Evolutionary conservation across 2,888 invertebrate genomes (phyloP).

Genomic region (Cyclophora albipunctata): DNA sequence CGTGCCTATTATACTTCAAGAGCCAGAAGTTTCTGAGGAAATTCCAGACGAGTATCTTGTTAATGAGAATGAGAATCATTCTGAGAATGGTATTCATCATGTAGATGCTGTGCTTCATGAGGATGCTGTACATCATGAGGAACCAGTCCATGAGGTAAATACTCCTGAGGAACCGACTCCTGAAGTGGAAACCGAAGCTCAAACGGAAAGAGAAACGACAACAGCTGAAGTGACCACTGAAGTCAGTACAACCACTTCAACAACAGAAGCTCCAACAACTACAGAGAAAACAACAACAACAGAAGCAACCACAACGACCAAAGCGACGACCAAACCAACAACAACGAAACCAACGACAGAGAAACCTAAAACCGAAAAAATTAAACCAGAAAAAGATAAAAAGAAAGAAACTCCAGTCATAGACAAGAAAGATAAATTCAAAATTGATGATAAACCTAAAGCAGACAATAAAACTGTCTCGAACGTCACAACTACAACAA

Average conservation of each 20-base stretch:
- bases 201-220: constrained; percentile 26
- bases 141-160: constrained; percentile 35
- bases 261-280: constrained; percentile 27
- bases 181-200: constrained; percentile 25
- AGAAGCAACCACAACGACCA: constrained; percentile 3
- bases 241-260: constrained; percentile 30
- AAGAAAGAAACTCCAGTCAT: constrained; percentile 56
- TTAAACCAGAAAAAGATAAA: constrained; percentile 50
- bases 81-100: constrained; percentile 50
- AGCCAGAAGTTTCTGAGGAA: constrained; percentile 45
- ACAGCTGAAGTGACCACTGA: constrained; percentile 26
- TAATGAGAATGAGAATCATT: constrained; percentile 58
- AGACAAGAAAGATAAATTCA: constrained; percentile 43
- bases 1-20: constrained; percentile 61
- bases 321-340: constrained; percentile 22
- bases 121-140: constrained; percentile 31
- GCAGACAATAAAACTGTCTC: constrained; percentile 10
- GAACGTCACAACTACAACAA: constrained; percentile 5
- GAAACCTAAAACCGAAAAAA: constrained; percentile 15
- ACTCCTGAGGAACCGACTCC: constrained; percentile 31
- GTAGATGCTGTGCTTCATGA: constrained; percentile 31
- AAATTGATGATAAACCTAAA: constrained; percentile 39
- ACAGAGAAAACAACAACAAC: constrained; percentile 20
- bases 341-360: constrained; percentile 30
- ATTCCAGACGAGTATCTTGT: constrained; percentile 37